Base-by-base conservation (phyloP, 1,140 invertebrate genomes). In the Zaprionus ghesquierei region DNA sequence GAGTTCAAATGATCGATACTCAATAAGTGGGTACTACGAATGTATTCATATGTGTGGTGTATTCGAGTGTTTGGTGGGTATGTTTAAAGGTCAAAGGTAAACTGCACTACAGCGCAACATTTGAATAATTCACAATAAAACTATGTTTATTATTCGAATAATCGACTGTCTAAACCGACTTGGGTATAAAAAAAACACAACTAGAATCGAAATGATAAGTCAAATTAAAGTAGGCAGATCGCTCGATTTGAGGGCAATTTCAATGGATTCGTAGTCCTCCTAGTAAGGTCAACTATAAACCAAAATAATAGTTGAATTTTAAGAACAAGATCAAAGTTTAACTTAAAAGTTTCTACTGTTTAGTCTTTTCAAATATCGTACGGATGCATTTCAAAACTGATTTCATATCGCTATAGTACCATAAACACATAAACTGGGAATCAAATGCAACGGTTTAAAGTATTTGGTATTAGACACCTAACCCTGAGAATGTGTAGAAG, bases 21-120 rank as follows among this genome's bases (percentile, higher is more conserved):
- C 9, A 61, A 33, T 22, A 50, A 33, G 8, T 61, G 31, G 44
- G 15, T 60, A 60, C 12, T 33, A 61, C 23, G 8, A 13, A 50
- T 51, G 49, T 62, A 51, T 33, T 58, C 50, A 18, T 62, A 33
- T 60, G 29, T 69, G 53, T 79, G 53, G 60, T 29, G 41, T 46
- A 9, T 46, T 18, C 5, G 49, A n/a, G 22, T 51, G 20, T 51
- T 22, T 50, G 23, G 44, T 46, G 15, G 5, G 18, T 46, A 13
- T 12, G 15, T 2, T 10, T 50, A 22, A 23, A 35, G 18, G 9
- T 12, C 25, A 22, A 50, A 50, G 15, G 12, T 50, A 50, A 23
- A 23, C 49, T 50, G 4, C 18, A 50, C 49, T 50, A 50, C 22
- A 50, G 49, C 49, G 49, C 49, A 50, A 22, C 49, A 12, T 50